Percentiles rank a stretch among this genome's conserved stretches.
Conservation (phyloP, 2,797 vertebrate species). For the Sebastes aleutianus region DNA sequence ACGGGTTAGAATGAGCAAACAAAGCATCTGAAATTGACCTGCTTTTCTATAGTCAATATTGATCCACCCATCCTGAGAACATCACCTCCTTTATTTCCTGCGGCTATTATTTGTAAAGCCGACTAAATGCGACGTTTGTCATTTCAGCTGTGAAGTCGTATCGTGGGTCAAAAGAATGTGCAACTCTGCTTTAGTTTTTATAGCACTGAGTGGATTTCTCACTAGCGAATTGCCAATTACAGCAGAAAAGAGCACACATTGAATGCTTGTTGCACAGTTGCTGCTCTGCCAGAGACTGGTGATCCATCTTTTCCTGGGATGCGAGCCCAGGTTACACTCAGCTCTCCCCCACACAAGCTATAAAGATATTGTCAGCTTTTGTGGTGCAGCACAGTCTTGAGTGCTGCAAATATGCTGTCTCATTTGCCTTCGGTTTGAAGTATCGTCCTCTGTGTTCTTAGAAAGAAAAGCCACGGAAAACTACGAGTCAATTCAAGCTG, state of each 20-base stretch:
- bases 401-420: conserved; percentile 55
- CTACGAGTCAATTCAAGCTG: conserved; percentile 17
- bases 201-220: conserved; percentile 52
- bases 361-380: conserved; percentile 72
- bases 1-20: background rate
- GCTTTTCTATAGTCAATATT: background rate
- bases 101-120: background rate
- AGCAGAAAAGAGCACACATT: conserved; percentile 46
- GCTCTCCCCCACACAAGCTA: conserved; percentile 49
- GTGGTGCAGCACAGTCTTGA: conserved; percentile 44
- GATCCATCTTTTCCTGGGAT: conserved; percentile 76
- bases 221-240: conserved; percentile 52
- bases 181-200: conserved; percentile 50
- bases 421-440: conserved; percentile 49
- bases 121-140: conserved; percentile 22
- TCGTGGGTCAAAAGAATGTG: conserved; percentile 33
- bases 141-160: background rate
- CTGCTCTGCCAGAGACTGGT: conserved; percentile 62
- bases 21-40: background rate
- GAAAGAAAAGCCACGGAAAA: conserved; percentile 17
- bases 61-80: background rate
- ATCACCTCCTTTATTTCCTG: background rate
- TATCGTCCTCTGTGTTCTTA: conserved; percentile 21
- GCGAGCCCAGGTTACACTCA: conserved; percentile 68
- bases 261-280: conserved; percentile 67